Conservation (phyloP, 2,797 vertebrate genomes). For the Fundulus diaphanus region DNA sequence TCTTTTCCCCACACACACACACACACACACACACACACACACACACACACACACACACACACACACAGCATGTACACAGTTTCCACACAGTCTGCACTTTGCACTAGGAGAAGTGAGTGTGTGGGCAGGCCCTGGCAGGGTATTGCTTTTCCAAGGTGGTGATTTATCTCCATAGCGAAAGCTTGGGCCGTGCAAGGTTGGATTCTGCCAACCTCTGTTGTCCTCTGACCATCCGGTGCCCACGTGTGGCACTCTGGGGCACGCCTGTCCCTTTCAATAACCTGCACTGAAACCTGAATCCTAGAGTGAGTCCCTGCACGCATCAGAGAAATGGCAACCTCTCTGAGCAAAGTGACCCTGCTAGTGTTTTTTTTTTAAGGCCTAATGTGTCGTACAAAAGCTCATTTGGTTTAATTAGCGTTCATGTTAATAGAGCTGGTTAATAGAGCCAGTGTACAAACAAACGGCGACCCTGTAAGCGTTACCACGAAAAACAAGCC, state of each 20-base stretch:
- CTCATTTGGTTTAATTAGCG: conserved; percentile 31
- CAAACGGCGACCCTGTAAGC: conserved; percentile 26
- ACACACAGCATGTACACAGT: conserved; percentile 41
- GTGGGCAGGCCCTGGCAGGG: conserved; percentile 71
- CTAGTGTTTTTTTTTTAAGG: conserved; percentile 18
- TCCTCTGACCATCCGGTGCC: conserved; percentile 73
- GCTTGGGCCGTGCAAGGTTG: conserved; percentile 75
- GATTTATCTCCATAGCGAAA: conserved; percentile 78
- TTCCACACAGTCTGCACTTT: conserved; percentile 69
- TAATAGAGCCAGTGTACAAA: conserved; percentile 26
- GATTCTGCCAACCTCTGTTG: conserved; percentile 76
- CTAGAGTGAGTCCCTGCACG: conserved; percentile 20
- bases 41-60: conserved; percentile 25
- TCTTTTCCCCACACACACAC: conserved; percentile 4
- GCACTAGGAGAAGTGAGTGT: conserved; percentile 66
- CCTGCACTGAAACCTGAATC: conserved; percentile 67
- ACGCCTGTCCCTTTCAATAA: conserved; percentile 79
- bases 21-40: conserved; percentile 20
- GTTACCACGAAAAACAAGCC: conserved; percentile 38
- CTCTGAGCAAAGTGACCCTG: conserved; percentile 23
- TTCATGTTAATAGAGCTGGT: conserved; percentile 28
- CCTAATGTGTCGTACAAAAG: conserved; percentile 28
- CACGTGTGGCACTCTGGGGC: conserved; percentile 75
- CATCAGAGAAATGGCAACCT: conserved; percentile 37
- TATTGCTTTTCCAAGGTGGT: conserved; percentile 67